phyloP scores from a whole-genome alignment of 2,888 invertebrate genomes.

The Pteria penguin region DNA sequence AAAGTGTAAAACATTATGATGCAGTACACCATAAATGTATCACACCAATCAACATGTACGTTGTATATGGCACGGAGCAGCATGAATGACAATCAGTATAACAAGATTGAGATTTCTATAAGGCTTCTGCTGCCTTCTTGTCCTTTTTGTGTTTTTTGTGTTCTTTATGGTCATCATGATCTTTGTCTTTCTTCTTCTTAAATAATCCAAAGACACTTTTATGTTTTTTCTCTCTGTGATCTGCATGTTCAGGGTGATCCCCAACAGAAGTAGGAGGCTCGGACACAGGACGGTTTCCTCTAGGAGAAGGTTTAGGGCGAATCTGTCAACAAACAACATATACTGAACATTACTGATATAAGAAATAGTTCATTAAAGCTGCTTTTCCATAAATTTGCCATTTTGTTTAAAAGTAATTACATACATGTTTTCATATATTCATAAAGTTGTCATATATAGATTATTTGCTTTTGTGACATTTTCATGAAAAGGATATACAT shows the following conservation, averaged over 20 bases:
- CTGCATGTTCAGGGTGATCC: constrained; percentile 36
- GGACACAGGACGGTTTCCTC: constrained; percentile 28
- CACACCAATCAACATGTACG: too few relatives aligned
- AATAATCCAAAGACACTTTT: constrained; percentile 77
- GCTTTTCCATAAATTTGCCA: too few relatives aligned
- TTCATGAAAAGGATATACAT: too few relatives aligned
- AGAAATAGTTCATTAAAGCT: not conserved
- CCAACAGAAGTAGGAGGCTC: constrained; percentile 16
- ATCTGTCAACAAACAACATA: not conserved
- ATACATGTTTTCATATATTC: too few relatives aligned
- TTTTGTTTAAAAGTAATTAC: too few relatives aligned
- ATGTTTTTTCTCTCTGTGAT: constrained; percentile 64
- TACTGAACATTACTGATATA: not conserved
- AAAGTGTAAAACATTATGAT: too few relatives aligned
- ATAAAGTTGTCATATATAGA: too few relatives aligned
- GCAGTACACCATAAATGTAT: too few relatives aligned
- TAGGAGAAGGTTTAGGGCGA: constrained; percentile 23
- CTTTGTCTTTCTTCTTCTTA: constrained; percentile 75
- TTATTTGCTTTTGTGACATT: too few relatives aligned
- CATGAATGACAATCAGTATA: too few relatives aligned
- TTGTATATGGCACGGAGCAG: too few relatives aligned
- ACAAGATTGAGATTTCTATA: too few relatives aligned
- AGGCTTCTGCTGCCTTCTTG: constrained; percentile 28
- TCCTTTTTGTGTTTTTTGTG: constrained; percentile 61
- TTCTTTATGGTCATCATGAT: constrained; percentile 63